Evolutionary conservation across 2,888 invertebrate species (phyloP).

Genomic region (Keiferia lycopersicella): DNA sequence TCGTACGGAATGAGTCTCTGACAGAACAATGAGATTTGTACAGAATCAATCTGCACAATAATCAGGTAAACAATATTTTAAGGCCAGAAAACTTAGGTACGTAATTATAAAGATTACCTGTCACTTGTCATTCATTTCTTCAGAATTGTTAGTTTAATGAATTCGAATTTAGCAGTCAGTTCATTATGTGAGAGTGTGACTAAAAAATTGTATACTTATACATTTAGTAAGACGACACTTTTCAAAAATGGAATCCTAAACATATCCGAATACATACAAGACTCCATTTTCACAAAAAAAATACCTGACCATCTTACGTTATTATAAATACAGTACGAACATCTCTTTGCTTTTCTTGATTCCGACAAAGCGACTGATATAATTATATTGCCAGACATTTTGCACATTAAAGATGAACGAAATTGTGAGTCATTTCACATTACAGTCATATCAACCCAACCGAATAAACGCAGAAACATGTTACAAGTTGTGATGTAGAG

Average conservation of each 20-base stretch:
- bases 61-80: no score
- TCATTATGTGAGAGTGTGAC: no score
- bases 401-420: not conserved
- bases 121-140: no score
- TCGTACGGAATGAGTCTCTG: not conserved
- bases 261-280: no score
- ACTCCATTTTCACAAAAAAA: no score
- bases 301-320: not conserved
- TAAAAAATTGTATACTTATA: no score
- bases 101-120: not conserved
- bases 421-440: slow-evolving; percentile 13
- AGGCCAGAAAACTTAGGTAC: not conserved
- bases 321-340: not conserved
- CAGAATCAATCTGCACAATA: not conserved
- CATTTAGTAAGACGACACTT: no score
- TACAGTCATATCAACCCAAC: not conserved
- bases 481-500: not conserved
- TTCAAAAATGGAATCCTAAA: no score
- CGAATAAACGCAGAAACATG: slow-evolving; percentile 1
- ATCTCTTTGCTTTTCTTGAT: not conserved
- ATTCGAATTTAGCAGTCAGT: no score
- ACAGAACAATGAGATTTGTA: not conserved
- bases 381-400: slow-evolving; percentile 19
- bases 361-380: slow-evolving; percentile 14
- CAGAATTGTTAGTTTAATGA: no score